phyloP scores from a whole-genome alignment of 2,888 invertebrate genomes.

The Brachynemurus nebulosus region DNA sequence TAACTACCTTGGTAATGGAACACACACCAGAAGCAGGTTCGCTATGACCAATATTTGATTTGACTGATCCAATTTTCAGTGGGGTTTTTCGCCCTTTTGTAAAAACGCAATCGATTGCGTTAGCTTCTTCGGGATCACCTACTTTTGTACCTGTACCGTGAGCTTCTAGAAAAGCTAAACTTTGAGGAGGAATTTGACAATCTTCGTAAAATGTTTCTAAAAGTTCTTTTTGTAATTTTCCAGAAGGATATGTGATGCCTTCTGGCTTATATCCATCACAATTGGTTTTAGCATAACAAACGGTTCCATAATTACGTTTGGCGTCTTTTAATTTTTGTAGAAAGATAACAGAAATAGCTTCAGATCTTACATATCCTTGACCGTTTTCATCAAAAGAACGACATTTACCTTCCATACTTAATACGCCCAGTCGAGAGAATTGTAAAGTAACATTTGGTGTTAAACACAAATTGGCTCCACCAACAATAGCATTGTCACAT shows the following conservation, averaged over 20 bases:
- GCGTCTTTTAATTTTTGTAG: constrained; percentile 49
- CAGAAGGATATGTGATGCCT: constrained; percentile 30
- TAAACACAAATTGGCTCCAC: constrained; percentile 70
- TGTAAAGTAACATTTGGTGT: constrained; percentile 82
- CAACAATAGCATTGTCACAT: constrained; percentile 82
- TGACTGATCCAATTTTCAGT: constrained; percentile 76
- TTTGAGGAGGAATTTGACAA: constrained; percentile 52
- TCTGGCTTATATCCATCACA: constrained; percentile 29
- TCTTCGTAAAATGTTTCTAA: constrained; percentile 51
- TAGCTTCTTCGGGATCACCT: constrained; percentile 86
- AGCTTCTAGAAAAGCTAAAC: constrained; percentile 70
- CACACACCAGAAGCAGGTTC: constrained; percentile 78
- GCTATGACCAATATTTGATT: constrained; percentile 88
- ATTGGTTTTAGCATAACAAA: constrained; percentile 28
- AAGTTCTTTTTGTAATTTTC: constrained; percentile 42
- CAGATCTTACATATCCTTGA: constrained; percentile 73
- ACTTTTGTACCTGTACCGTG: constrained; percentile 73
- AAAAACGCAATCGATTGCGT: constrained; percentile 67
- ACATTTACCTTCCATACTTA: constrained; percentile 76
- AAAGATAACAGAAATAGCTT: constrained; percentile 55
- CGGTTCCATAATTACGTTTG: constrained; percentile 35
- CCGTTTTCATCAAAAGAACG: constrained; percentile 80
- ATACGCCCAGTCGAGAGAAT: constrained; percentile 63
- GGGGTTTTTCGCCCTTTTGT: constrained; percentile 61
- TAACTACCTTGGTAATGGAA: constrained; percentile 58